These are phyloP conservation scores for Acanthosepion esculentum DNA, from an alignment of 2,888 invertebrate genomes.

Conservation along the genomic window DNA sequence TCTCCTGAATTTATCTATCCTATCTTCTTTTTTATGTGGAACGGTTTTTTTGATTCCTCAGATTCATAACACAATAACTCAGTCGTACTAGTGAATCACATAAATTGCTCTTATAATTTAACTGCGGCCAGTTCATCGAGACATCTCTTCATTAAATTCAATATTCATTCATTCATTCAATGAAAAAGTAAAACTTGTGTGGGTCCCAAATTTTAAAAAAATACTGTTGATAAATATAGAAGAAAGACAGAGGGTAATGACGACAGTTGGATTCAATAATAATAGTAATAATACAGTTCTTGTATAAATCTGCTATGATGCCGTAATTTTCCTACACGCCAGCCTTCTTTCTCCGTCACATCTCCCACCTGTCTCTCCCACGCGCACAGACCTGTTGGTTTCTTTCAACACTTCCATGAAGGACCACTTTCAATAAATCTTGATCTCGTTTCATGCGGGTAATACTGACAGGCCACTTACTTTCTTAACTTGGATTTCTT, in stretches of 20 bases:
- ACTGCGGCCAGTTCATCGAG: background rate
- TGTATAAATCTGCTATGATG: background rate
- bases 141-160: background rate
- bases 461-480: too few species aligned
- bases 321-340: background rate
- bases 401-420: background rate
- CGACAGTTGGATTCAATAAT: too few species aligned
- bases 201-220: background rate
- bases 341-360: background rate
- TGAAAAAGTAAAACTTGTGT: background rate
- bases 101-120: background rate
- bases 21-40: background rate
- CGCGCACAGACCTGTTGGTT: background rate
- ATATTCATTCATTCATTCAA: background rate
- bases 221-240: background rate
- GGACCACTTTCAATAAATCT: background rate
- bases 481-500: background rate
- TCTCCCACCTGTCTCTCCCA: background rate
- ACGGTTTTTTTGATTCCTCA: background rate
- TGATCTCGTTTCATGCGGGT: too few species aligned
- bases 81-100: background rate
- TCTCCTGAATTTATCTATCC: background rate
- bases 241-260: too few species aligned
- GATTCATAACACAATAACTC: too few species aligned
- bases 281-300: too few species aligned